Conservation (phyloP, 1,140 invertebrate species). For the Diachasmimorpha longicaudata region DNA sequence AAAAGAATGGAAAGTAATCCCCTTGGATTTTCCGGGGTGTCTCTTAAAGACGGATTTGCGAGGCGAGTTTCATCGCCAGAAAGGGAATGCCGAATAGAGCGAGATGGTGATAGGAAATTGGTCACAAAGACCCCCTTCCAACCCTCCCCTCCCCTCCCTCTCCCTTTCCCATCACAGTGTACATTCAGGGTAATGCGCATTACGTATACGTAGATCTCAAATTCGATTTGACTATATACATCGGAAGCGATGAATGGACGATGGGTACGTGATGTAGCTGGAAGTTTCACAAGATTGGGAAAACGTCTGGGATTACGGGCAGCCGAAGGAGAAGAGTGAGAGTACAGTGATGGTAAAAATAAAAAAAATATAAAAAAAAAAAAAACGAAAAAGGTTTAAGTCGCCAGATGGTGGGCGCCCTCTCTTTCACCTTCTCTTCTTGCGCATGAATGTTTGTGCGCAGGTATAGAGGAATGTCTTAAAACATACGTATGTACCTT, state of each 20-base stretch:
- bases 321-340: background rate
- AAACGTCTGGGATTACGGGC: background rate
- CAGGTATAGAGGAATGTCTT: constrained; percentile 2
- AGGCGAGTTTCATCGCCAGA: background rate
- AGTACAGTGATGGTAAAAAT: background rate
- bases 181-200: background rate
- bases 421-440: constrained; percentile 1
- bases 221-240: background rate
- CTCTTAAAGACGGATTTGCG: background rate
- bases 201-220: constrained; percentile 5
- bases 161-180: background rate
- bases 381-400: constrained; percentile 11
- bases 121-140: constrained; percentile 1
- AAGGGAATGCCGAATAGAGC: background rate
- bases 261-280: background rate
- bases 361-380: constrained; percentile 12
- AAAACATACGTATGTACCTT: background rate
- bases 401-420: constrained; percentile 4
- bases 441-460: background rate
- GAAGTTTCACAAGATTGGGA: constrained; percentile 2
- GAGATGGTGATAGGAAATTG: background rate
- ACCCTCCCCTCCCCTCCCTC: no score
- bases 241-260: background rate
- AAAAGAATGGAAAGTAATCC: background rate
- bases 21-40: background rate